phyloP scores from a whole-genome alignment of 1,140 invertebrate genomes.

The Bombus fervidus region DNA sequence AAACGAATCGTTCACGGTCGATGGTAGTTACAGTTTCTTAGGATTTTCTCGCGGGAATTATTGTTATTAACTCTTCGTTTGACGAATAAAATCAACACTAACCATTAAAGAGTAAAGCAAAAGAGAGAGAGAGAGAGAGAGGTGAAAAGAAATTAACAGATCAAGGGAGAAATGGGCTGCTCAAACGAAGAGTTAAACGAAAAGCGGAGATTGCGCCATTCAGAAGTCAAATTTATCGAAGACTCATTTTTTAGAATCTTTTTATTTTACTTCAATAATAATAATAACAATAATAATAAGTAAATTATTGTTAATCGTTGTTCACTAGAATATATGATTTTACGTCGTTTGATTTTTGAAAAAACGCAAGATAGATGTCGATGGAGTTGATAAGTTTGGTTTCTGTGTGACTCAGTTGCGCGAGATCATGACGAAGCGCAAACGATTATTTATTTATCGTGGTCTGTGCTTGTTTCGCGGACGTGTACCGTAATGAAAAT shows the following conservation, averaged over 20 bases:
- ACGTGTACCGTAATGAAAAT: background rate
- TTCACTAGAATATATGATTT: background rate
- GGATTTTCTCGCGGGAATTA: background rate
- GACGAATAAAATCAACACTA: background rate
- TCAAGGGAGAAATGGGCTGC: background rate
- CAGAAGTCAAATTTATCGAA: background rate
- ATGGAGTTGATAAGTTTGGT: background rate
- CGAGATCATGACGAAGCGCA: background rate
- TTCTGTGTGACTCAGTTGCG: background rate
- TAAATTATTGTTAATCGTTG: no score
- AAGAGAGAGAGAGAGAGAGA: background rate
- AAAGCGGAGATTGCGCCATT: background rate
- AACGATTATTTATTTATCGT: conserved; percentile 46
- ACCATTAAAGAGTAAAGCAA: background rate
- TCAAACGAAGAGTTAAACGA: background rate
- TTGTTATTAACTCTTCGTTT: conserved; percentile 3
- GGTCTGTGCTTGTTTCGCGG: background rate
- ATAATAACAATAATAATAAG: no score
- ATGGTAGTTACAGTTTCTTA: background rate
- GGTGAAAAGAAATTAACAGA: no score
- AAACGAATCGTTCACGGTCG: conserved; percentile 16
- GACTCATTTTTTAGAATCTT: background rate
- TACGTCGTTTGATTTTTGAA: background rate
- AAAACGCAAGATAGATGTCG: background rate
- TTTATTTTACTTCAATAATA: background rate